Evolutionary conservation across 2,113 vertebrate genomes (phyloP).

Genomic region (Oryzias curvinotus): DNA sequence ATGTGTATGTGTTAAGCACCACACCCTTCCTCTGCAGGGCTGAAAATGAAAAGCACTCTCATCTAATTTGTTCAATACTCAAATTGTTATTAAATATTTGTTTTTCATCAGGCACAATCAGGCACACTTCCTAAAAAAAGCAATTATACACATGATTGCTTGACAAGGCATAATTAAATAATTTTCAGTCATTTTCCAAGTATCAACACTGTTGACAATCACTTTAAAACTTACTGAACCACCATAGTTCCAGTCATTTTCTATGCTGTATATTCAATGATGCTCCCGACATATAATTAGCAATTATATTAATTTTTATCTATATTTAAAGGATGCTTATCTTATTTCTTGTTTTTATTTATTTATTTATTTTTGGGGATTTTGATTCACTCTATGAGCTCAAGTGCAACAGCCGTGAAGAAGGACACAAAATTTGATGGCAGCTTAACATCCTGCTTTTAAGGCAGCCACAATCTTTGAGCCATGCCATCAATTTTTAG

Average conservation of each 20-base stretch:
- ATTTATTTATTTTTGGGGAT: slow-evolving; percentile 11
- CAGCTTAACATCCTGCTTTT: slow-evolving; percentile 23
- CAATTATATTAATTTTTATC: background rate
- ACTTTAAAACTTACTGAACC: background rate
- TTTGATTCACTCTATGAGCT: slow-evolving; percentile 1
- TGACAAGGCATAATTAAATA: background rate
- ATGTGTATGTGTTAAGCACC: too few species aligned
- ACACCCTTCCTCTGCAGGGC: background rate
- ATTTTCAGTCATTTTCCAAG: background rate
- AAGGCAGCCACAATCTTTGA: slow-evolving; percentile 13
- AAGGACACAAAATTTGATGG: slow-evolving; percentile 22
- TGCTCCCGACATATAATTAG: background rate
- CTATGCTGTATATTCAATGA: slow-evolving; percentile 4
- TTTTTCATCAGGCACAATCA: background rate
- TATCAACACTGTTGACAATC: slow-evolving; percentile 8
- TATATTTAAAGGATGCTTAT: background rate
- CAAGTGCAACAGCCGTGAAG: background rate
- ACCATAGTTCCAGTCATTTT: background rate
- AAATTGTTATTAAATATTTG: background rate
- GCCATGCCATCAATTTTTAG: slow-evolving; percentile 36
- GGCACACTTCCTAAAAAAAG: slow-evolving; percentile 5
- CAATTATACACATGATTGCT: background rate
- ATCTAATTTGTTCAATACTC: slow-evolving; percentile 9
- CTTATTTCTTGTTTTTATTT: background rate
- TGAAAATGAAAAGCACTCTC: slow-evolving; percentile 13